Percentiles rank a stretch among this genome's conserved stretches.
These are phyloP conservation scores for Ictalurus punctatus DNA, from an alignment of 2,113 vertebrate species.

Conservation along the genomic window DNA sequence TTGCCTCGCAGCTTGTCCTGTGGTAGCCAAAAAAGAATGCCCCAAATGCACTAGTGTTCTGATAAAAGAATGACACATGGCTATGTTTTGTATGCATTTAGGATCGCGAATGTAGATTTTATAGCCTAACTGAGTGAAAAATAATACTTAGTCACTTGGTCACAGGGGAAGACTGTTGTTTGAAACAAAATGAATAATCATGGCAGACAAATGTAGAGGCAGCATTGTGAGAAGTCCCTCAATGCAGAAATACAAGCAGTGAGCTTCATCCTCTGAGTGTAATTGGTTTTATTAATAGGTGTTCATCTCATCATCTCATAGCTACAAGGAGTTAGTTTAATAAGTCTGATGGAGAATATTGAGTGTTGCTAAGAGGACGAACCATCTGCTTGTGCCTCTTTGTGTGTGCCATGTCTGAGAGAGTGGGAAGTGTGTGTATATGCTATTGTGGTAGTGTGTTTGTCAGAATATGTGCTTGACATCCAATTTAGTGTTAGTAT, in stretches of 20 bases:
- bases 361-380: constrained; percentile 1
- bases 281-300: constrained; percentile 49
- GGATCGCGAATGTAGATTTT: not conserved
- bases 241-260: not conserved
- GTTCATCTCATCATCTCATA: constrained; percentile 38
- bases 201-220: not conserved
- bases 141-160: not conserved
- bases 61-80: not conserved
- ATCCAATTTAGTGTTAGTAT: not conserved
- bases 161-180: not conserved
- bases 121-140: not conserved
- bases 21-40: not conserved
- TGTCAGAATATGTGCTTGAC: not conserved
- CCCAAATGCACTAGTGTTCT: not conserved
- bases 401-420: not conserved
- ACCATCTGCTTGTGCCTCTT: not conserved
- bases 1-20: not conserved
- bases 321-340: constrained; percentile 18
- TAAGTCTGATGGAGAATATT: constrained; percentile 32
- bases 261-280: constrained; percentile 11
- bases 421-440: not conserved
- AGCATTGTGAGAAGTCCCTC: not conserved
- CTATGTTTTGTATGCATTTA: not conserved
- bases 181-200: not conserved
- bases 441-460: not conserved